phyloP scores from a whole-genome alignment of 2,113 vertebrate species.

The Gorsachius goisagi region DNA sequence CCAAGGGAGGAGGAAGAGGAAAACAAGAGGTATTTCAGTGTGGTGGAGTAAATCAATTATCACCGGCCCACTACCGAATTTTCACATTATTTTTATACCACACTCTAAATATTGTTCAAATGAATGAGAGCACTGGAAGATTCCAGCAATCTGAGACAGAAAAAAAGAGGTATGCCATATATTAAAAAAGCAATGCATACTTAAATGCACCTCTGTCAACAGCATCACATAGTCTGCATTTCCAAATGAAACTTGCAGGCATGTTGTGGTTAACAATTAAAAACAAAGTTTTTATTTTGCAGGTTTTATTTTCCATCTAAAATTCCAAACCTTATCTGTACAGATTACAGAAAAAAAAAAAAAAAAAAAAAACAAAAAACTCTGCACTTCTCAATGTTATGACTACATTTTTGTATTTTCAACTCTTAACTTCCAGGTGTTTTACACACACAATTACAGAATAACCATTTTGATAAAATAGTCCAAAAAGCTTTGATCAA shows the following conservation, averaged over 20 bases:
- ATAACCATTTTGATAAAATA: background rate
- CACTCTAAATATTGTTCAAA: conserved; percentile 47
- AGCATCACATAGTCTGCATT: background rate
- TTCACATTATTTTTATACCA: conserved; percentile 62
- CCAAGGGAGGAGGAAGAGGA: conserved; percentile 78
- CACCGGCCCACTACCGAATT: conserved; percentile 64
- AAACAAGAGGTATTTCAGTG: conserved; percentile 74
- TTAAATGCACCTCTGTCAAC: background rate
- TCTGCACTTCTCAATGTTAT: background rate
- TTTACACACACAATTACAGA: background rate
- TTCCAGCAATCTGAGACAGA: background rate
- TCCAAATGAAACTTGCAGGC: background rate
- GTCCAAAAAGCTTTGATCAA: background rate
- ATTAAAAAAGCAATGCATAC: background rate
- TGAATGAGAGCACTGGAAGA: conserved; percentile 14
- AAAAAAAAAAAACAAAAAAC: too few species aligned
- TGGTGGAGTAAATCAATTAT: conserved; percentile 79
- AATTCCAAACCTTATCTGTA: background rate
- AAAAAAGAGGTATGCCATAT: background rate
- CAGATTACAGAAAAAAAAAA: background rate
- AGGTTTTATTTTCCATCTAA: background rate
- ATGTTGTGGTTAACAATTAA: background rate
- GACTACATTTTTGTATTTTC: background rate
- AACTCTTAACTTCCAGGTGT: background rate
- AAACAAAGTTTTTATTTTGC: background rate